These are phyloP conservation scores for Istiophorus platypterus DNA, from an alignment of 2,113 vertebrate genomes.

Conservation along the genomic window DNA sequence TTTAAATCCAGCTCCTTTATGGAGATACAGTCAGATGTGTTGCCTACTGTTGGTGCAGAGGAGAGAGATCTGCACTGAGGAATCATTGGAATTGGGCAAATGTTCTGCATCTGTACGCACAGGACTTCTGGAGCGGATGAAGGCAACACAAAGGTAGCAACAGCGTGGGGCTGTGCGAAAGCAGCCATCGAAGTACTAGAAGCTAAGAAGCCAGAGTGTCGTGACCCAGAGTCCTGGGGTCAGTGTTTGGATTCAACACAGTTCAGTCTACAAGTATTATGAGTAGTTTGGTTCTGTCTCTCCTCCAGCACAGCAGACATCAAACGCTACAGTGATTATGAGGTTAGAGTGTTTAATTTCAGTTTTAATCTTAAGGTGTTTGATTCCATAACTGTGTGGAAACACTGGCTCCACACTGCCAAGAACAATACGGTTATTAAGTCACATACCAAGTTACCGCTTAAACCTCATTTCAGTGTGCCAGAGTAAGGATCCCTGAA, in stretches of 20 bases:
- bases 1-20: neutral
- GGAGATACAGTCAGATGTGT: neutral
- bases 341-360: no score
- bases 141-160: slow-evolving; percentile 13
- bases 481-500: no score
- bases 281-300: no score
- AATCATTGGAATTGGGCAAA: slow-evolving; percentile 32
- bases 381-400: no score
- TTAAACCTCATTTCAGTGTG: no score
- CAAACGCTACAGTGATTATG: neutral
- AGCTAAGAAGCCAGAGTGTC: slow-evolving; percentile 14
- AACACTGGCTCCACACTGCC: no score
- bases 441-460: no score
- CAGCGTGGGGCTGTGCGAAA: neutral
- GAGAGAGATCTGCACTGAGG: neutral
- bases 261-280: neutral
- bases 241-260: neutral
- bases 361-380: no score
- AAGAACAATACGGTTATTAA: no score
- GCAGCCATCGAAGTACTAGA: slow-evolving; percentile 9
- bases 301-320: neutral
- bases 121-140: neutral
- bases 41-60: no score
- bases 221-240: neutral
- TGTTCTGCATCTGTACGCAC: neutral